Evolutionary conservation across 2,888 invertebrate genomes (phyloP), one percentile per base, ranked within the genome.

Genomic region (Pandemis heparana): DNA sequence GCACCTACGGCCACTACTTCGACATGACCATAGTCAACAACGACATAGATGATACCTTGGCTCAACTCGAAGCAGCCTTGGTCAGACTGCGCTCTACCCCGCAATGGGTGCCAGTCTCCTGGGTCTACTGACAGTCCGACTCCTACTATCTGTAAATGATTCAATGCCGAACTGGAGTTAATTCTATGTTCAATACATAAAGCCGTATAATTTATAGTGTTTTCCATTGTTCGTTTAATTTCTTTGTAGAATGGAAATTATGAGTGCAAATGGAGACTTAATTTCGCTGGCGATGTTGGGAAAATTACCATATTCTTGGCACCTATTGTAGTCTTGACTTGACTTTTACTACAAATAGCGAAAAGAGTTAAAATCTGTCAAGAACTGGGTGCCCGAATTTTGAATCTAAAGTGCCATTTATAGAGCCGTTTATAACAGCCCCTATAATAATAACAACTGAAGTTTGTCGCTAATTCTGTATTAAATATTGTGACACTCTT

Each of bases 1-100:
- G 98, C 88, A 98, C 99, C 14, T 99, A 99, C 94, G 99, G 99
- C 61, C 99, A 99, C 92, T 98, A 98, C 94, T 99, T 99, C 95
- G 99, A 99, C 95, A 95, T 99, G 90, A 98, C 97, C 81, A 99
- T 99, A 86, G 98, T 99, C 78, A 99, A 99, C 96, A 99, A 99
- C 95, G 99, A 99, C 94, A 99, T 99, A 78, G 99, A 99, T 91
- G 99, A 99, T 91, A 99, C 99, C 53, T 99, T 99, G 84, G 96
- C 97, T 61, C 97, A 98, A 77, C 95, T 99, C 81, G 99, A 99
- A 90, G 96, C 97, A 77, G 98, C 99, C 32, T 97, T 99, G 82
- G 98, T 98, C 78, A 96, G 97, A 75, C 97, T 99, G 76, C 97
- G 98, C 89, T 97, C 97, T 84, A 97, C 97, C 81, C 97, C 99